Conservation (phyloP, 2,888 invertebrate species). For the Pristionchus arcanus region DNA sequence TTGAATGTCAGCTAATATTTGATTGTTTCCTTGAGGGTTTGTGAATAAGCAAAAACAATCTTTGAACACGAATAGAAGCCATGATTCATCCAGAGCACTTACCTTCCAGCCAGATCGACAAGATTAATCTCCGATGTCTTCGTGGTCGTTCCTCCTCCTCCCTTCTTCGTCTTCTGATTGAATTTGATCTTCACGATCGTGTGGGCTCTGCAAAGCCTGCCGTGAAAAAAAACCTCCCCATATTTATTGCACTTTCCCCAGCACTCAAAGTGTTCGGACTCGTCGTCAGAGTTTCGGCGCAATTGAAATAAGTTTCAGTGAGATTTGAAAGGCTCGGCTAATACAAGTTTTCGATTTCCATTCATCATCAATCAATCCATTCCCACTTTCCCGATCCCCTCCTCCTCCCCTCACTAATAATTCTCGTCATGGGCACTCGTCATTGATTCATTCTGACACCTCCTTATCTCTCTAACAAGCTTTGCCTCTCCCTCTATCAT, state of each 20-base stretch:
- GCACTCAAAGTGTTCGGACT: too few species aligned
- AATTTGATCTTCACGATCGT: conserved; percentile 83
- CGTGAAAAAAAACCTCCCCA: too few species aligned
- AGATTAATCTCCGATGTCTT: conserved; percentile 82
- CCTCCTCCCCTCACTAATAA: not conserved
- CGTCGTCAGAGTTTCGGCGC: too few species aligned
- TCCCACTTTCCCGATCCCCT: not conserved
- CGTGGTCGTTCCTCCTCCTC: conserved; percentile 82
- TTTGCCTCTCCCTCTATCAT: not conserved
- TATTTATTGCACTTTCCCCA: too few species aligned
- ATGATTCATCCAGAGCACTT: not conserved
- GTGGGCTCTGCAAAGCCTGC: conserved; percentile 81
- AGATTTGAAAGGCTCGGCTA: too few species aligned
- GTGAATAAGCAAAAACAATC: too few species aligned
- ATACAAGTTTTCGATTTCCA: too few species aligned
- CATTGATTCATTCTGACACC: conserved; percentile 51
- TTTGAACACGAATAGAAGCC: too few species aligned
- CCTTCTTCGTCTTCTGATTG: conserved; percentile 81
- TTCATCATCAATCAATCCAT: too few species aligned
- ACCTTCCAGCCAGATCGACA: conserved; percentile 83
- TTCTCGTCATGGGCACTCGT: not conserved
- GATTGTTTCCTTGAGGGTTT: too few species aligned
- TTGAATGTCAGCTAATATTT: too few species aligned
- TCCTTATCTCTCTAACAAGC: conserved; percentile 50
- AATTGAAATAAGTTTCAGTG: too few species aligned